Evolutionary conservation across 2,888 invertebrate species (phyloP).

Genomic region (Eugnorisma glareosa): DNA sequence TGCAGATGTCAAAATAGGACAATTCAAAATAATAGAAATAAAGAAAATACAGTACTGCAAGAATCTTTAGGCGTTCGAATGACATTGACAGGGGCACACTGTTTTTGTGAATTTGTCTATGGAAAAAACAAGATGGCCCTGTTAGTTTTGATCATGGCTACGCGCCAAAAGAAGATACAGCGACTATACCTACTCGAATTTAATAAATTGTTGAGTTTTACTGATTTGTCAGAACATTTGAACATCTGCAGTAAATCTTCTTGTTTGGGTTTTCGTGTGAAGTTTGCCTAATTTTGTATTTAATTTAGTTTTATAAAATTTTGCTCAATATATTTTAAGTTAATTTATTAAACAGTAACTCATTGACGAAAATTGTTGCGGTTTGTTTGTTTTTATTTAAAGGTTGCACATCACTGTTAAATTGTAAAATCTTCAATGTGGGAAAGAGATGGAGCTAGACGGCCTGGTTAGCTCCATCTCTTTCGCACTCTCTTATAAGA

Average conservation of each 20-base stretch:
- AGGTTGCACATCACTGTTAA: constrained; percentile 53
- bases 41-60: not conserved
- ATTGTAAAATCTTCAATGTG: not conserved
- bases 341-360: constrained; percentile 62
- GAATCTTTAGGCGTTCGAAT: not conserved
- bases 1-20: constrained; percentile 10
- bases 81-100: not conserved
- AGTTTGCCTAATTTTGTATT: constrained; percentile 34
- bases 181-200: not conserved
- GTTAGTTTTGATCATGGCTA: not conserved
- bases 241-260: constrained; percentile 18
- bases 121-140: not conserved
- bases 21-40: not conserved
- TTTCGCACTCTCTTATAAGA: not conserved
- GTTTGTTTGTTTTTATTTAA: constrained; percentile 23
- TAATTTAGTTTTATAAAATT: constrained; percentile 60
- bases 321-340: constrained; percentile 72
- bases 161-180: not conserved
- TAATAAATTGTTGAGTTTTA: not conserved
- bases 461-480: not conserved
- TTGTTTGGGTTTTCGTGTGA: constrained; percentile 31
- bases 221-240: not conserved
- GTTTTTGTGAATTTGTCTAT: not conserved
- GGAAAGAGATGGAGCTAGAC: not conserved
- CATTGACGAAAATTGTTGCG: constrained; percentile 57